Evolutionary conservation across 2,113 vertebrate species (phyloP), one percentile per base, ranked within the genome.

Genomic region (Erpornis zantholeuca): DNA sequence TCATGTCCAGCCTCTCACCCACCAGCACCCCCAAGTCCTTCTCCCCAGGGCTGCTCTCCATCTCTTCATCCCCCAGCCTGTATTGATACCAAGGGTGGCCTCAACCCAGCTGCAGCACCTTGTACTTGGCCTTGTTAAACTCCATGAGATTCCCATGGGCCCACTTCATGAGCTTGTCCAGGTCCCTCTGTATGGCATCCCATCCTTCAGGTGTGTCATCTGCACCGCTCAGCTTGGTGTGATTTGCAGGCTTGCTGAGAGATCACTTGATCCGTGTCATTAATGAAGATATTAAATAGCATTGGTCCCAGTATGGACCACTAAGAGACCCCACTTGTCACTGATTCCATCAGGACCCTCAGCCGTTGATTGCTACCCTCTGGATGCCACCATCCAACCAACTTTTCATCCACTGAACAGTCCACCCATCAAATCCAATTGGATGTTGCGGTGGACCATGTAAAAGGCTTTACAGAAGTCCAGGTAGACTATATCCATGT

Each of bases 31-130:
- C 28, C 38, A 38, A 8, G 3, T 17, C 52, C 42, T 70, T 16
- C 7, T 54, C 15, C 0, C 0, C 22, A 45, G 36, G 28, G 33
- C 52, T 73, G 15, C 19, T 59, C 15, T 66, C 0, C 0, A 10
- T 44, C 25, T 28, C 7, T 22, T 42, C 65, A 49, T 42, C 5
- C 29, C 29, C 4, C n/a, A 79, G 15, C 14, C 60, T 52, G 15
- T 33, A 6, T 2, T 50, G 23, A 1, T 42, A 31, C 5, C 1
- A 0, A 22, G 1, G 9, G 5, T 42, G 1, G 21, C 4, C 3
- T 22, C 0, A 1, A 24, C 12, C 10, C 22, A 59, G 3, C 0
- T 45, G 7, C 24, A 60, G 28, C 13, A 38, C 9, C 15, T 45
- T 60, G 12, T 5, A 29, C 28, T 44, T 52, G 6, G 7, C 7